A percentile compares a stretch with the other conserved stretches of the same genome.
These are phyloP conservation scores for Leptopterna dolabrata DNA, from an alignment of 2,888 invertebrate genomes.

Conservation along the genomic window DNA sequence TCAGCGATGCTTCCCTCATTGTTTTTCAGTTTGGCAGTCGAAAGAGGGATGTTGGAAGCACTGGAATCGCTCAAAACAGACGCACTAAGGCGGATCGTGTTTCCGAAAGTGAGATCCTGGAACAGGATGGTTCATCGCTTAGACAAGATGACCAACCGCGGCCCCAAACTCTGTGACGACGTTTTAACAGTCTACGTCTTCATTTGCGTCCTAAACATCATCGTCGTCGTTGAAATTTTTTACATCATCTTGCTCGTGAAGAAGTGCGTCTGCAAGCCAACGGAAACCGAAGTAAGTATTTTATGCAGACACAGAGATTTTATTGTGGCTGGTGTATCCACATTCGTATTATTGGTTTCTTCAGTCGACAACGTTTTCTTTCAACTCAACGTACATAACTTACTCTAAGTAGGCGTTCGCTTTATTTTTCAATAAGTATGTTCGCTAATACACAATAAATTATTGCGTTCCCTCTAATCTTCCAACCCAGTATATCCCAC, in stretches of 20 bases:
- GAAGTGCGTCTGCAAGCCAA: slow-evolving; percentile 27
- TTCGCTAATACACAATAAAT: too few species aligned
- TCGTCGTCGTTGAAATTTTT: slow-evolving; percentile 37
- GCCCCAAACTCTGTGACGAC: slow-evolving; percentile 44
- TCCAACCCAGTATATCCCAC: too few species aligned
- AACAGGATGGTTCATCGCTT: slow-evolving; percentile 42
- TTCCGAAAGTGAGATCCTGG: slow-evolving; percentile 39
- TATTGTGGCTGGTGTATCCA: too few species aligned
- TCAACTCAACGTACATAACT: too few species aligned
- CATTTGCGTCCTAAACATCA: slow-evolving; percentile 32
- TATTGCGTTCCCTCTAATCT: too few species aligned
- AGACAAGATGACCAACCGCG: slow-evolving; percentile 24
- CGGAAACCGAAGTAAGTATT: neutral
- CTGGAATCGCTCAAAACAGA: slow-evolving; percentile 24
- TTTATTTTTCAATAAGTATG: too few species aligned
- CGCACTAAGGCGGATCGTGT: slow-evolving; percentile 22
- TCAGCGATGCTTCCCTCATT: too few species aligned
- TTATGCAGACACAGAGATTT: too few species aligned
- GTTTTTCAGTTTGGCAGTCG: slow-evolving; percentile 15
- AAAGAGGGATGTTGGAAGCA: slow-evolving; percentile 19
- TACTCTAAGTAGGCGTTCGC: too few species aligned
- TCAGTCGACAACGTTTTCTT: too few species aligned
- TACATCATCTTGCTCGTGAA: slow-evolving; percentile 30
- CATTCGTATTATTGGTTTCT: too few species aligned
- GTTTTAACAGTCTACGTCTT: slow-evolving; percentile 32